Evolutionary conservation across 1,140 invertebrate species (phyloP).

Genomic region (Drosophila varians): DNA sequence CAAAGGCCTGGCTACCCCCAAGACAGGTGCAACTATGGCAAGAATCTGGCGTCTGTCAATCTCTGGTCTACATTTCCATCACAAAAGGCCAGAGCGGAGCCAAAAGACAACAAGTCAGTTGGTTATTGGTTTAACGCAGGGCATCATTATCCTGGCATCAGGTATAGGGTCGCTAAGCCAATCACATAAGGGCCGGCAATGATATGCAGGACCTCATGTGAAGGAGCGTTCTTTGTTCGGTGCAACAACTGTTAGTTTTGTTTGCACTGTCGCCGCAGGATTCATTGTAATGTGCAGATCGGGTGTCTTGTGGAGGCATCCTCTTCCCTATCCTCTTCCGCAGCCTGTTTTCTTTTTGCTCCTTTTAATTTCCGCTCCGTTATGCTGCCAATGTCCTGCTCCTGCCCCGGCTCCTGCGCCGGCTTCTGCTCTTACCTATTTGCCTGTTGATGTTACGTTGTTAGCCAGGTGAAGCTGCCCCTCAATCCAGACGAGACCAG

Average conservation of each 20-base stretch:
- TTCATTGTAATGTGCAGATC: slow-evolving; percentile 72
- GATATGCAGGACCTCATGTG: slow-evolving; percentile 33
- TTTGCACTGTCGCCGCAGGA: slow-evolving; percentile 70
- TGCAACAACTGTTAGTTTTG: slow-evolving; percentile 61
- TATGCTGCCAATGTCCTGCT: slow-evolving; percentile 29
- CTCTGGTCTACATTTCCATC: slow-evolving; percentile 2
- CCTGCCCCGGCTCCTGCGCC: slow-evolving; percentile 21
- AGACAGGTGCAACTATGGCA: slow-evolving; percentile 4
- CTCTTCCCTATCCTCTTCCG: slow-evolving; percentile 44
- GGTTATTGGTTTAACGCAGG: slow-evolving; percentile 23
- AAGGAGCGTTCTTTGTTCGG: background rate
- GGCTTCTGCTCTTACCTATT: background rate
- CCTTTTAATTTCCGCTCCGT: slow-evolving; percentile 77
- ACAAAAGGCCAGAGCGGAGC: background rate
- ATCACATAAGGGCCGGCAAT: background rate
- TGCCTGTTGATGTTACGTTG: slow-evolving; percentile 40
- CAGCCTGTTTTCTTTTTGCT: slow-evolving; percentile 71
- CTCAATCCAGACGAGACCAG: slow-evolving; percentile 10
- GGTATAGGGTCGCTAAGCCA: slow-evolving; percentile 14
- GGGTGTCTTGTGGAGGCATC: slow-evolving; percentile 61
- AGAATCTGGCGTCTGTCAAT: slow-evolving; percentile 20
- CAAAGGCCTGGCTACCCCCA: background rate
- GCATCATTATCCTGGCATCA: slow-evolving; percentile 59
- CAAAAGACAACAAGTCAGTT: slow-evolving; percentile 33
- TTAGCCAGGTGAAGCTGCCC: slow-evolving; percentile 45